Evolutionary conservation across 2,797 vertebrate species (phyloP).

Genomic region (Molossus molossus): DNA sequence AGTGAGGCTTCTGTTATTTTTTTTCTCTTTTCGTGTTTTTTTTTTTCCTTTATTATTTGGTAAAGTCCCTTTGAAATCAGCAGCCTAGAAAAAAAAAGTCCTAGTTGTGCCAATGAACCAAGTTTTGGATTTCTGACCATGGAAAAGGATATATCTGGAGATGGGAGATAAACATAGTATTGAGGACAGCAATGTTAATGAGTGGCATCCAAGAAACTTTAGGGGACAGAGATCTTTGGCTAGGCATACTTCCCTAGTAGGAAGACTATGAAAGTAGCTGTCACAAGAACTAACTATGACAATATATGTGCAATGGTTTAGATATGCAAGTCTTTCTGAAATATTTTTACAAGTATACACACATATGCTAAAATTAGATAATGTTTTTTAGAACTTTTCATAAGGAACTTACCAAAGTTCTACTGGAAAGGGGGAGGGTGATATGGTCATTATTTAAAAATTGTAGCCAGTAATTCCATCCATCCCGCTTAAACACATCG

Average conservation of each 20-base stretch:
- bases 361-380: conserved; percentile 28
- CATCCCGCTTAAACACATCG: conserved; percentile 4
- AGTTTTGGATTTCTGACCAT: background rate
- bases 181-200: background rate
- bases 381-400: background rate
- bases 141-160: background rate
- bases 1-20: background rate
- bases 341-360: conserved; percentile 23
- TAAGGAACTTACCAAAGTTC: conserved; percentile 34
- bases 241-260: background rate
- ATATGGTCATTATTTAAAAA: background rate
- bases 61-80: conserved; percentile 11
- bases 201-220: background rate
- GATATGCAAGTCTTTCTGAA: background rate
- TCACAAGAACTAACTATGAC: background rate
- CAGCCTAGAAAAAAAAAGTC: background rate
- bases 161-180: background rate
- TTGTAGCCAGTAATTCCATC: background rate
- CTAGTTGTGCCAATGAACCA: background rate
- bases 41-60: background rate
- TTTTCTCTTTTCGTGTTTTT: background rate
- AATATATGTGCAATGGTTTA: background rate
- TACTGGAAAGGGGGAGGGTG: background rate
- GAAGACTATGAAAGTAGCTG: background rate
- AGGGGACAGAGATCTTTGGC: background rate